Conservation (phyloP, 2,797 vertebrate genomes). For the Silurus lanzhouensis region DNA sequence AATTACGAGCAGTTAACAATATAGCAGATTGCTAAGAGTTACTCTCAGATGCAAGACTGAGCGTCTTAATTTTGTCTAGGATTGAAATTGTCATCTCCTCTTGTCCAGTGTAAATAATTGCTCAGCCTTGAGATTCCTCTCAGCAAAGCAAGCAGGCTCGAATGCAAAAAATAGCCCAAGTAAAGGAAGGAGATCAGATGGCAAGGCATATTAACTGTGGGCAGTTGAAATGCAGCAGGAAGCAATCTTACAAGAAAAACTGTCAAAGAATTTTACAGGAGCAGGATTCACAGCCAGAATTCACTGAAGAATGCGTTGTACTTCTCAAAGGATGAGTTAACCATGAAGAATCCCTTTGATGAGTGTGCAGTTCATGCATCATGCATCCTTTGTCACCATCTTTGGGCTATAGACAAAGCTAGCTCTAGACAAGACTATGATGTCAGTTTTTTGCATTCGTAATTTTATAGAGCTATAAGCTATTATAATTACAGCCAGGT, state of each 20-base stretch:
- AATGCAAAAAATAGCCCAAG: constrained; percentile 46
- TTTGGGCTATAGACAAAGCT: neutral
- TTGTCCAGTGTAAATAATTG: neutral
- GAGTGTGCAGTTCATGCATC: neutral
- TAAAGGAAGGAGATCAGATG: constrained; percentile 62
- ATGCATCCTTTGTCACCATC: constrained; percentile 14
- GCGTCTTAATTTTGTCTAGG: neutral
- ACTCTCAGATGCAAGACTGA: neutral
- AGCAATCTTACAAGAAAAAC: constrained; percentile 35
- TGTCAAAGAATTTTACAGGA: constrained; percentile 20
- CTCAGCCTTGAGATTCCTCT: neutral
- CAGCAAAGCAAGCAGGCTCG: neutral
- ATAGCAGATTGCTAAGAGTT: neutral
- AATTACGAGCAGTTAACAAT: neutral
- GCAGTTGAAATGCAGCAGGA: constrained; percentile 51
- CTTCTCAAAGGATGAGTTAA: constrained; percentile 30
- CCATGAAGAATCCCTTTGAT: constrained; percentile 36
- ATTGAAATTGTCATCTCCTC: neutral
- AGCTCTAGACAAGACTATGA: neutral
- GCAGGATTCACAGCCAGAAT: constrained; percentile 44
- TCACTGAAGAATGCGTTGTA: constrained; percentile 25
- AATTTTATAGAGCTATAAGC: neutral
- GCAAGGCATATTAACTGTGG: constrained; percentile 61
- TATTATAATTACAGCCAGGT: neutral
- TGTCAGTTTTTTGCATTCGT: neutral